A percentile compares a stretch with the other conserved stretches of the same genome.
Conservation (phyloP, 1,140 invertebrate genomes). For the Cydia pomonella region DNA sequence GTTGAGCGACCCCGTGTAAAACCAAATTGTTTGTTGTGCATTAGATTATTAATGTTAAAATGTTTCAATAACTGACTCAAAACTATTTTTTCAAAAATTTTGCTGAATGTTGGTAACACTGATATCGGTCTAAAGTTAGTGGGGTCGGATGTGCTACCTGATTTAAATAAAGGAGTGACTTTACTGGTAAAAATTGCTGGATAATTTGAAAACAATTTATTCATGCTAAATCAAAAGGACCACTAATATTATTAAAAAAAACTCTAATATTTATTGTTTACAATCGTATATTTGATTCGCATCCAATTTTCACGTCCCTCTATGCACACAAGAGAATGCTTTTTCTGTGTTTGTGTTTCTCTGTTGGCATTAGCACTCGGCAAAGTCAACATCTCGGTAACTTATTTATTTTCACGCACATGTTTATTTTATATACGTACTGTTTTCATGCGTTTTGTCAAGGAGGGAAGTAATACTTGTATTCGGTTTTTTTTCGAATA, state of each 20-base stretch:
- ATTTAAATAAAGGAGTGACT: too few relatives aligned
- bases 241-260: not conserved
- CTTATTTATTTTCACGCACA: conserved; percentile 25
- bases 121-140: too few relatives aligned
- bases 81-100: too few relatives aligned
- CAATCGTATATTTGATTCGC: conserved; percentile 31
- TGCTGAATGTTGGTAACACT: too few relatives aligned
- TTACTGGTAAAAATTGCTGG: too few relatives aligned
- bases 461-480: not conserved
- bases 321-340: conserved; percentile 21
- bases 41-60: too few relatives aligned
- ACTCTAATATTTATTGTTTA: not conserved
- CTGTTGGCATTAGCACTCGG: conserved; percentile 26
- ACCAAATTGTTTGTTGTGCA: too few relatives aligned
- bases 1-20: too few relatives aligned
- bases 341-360: conserved; percentile 21
- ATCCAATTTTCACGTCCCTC: conserved; percentile 20
- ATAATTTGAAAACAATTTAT: not conserved
- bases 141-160: too few relatives aligned
- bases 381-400: conserved; percentile 20
- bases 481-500: too few relatives aligned
- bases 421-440: conserved; percentile 9
- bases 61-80: too few relatives aligned
- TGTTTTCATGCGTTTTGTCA: not conserved
- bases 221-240: not conserved